These are phyloP conservation scores for Pasiphila rectangulata DNA, from an alignment of 2,888 invertebrate species.

Conservation along the genomic window DNA sequence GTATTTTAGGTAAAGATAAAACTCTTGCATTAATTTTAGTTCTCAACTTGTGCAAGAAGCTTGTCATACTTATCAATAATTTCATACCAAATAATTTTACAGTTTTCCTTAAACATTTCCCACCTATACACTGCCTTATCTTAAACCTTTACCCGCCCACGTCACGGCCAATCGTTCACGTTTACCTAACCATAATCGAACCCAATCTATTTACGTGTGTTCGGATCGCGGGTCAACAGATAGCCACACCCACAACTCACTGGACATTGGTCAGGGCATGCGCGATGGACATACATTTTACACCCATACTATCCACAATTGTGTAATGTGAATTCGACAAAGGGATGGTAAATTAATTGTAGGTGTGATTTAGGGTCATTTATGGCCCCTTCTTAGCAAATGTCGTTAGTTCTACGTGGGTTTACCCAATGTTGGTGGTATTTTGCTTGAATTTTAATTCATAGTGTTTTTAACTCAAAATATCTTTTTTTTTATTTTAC, in stretches of 20 bases:
- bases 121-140: background rate
- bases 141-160: slow-evolving; percentile 26
- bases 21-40: too few relatives aligned
- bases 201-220: slow-evolving; percentile 53
- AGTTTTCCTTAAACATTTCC: slow-evolving; percentile 4
- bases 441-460: too few relatives aligned
- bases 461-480: too few relatives aligned
- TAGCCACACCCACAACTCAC: slow-evolving; percentile 64
- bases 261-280: slow-evolving; percentile 71
- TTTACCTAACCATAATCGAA: slow-evolving; percentile 51
- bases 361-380: slow-evolving; percentile 21
- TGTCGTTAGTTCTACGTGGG: too few relatives aligned
- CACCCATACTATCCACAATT: slow-evolving; percentile 51
- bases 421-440: too few relatives aligned
- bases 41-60: too few relatives aligned
- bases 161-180: slow-evolving; percentile 32
- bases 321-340: slow-evolving; percentile 19
- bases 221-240: slow-evolving; percentile 42
- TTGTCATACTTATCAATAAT: too few relatives aligned
- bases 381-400: background rate
- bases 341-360: slow-evolving; percentile 20
- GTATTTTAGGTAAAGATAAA: too few relatives aligned
- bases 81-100: slow-evolving; percentile 14
- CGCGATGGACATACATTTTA: slow-evolving; percentile 58
- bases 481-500: too few relatives aligned